These are phyloP conservation scores for Anabas testudineus DNA, from an alignment of 2,797 vertebrate species.

Conservation along the genomic window DNA sequence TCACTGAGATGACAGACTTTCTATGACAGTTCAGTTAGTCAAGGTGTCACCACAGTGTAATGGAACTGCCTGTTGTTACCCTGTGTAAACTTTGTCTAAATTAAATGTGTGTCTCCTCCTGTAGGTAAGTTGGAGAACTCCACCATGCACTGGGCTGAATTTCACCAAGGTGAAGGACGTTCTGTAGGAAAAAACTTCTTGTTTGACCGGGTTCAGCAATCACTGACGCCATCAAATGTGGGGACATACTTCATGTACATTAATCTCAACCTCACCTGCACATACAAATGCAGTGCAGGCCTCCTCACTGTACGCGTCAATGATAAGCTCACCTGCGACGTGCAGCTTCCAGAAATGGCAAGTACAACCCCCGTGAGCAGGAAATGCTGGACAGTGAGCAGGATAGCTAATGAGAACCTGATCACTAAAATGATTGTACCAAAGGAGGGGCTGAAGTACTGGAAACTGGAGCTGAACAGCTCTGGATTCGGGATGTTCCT, in stretches of 20 bases:
- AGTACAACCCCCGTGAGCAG: fast-evolving
- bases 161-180: fast-evolving
- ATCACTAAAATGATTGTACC: constrained; percentile 20
- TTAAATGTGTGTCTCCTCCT: constrained; percentile 39
- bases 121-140: constrained; percentile 25
- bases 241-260: constrained; percentile 76
- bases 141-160: constrained; percentile 1
- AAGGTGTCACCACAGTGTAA: not conserved
- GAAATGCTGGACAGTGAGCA: constrained; percentile 75
- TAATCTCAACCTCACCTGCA: constrained; percentile 65
- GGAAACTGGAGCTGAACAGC: constrained; percentile 50
- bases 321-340: constrained; percentile 52
- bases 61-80: not conserved
- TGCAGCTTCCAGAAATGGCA: constrained; percentile 31
- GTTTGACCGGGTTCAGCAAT: fast-evolving
- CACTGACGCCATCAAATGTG: not conserved
- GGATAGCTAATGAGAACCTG: fast-evolving
- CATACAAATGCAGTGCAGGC: fast-evolving
- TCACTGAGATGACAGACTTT: too few species aligned
- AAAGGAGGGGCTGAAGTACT: fast-evolving
- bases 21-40: not conserved
- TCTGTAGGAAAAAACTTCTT: constrained; percentile 47
- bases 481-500: constrained; percentile 78
- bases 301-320: constrained; percentile 9
- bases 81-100: constrained; percentile 22